Conservation (phyloP, 2,113 vertebrate genomes). For the Malurus elegans region DNA sequence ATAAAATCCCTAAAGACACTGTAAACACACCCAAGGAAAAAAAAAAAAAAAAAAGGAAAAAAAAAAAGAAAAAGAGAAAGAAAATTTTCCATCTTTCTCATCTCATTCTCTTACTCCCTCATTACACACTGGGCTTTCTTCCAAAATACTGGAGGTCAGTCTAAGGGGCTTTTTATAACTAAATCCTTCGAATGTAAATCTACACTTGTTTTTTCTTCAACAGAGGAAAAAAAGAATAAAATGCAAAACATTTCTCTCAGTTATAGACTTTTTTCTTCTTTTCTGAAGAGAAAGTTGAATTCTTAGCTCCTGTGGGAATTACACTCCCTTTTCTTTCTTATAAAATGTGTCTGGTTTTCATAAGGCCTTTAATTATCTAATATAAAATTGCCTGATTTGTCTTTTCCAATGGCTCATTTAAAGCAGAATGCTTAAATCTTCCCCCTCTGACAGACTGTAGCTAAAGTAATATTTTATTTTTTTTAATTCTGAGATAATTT, state of each 20-base stretch:
- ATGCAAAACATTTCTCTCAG: background rate
- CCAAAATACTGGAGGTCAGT: background rate
- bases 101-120: conserved; percentile 21
- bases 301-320: background rate
- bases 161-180: background rate
- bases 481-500: background rate
- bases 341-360: background rate
- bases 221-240: background rate
- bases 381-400: background rate
- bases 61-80: background rate
- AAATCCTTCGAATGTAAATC: background rate
- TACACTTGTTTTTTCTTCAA: background rate
- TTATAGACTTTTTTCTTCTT: background rate
- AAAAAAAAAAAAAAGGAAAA: background rate
- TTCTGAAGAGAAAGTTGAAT: background rate
- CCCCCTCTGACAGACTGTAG: background rate
- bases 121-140: background rate
- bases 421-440: background rate
- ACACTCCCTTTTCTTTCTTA: background rate
- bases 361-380: background rate
- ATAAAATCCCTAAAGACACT: conserved; percentile 31
- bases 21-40: background rate
- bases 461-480: conserved; percentile 14
- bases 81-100: background rate
- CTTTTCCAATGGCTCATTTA: background rate